A percentile compares a stretch with the other conserved stretches of the same genome.
Conservation (phyloP, 2,113 vertebrate species). For the Thalassarche chlororhynchos region DNA sequence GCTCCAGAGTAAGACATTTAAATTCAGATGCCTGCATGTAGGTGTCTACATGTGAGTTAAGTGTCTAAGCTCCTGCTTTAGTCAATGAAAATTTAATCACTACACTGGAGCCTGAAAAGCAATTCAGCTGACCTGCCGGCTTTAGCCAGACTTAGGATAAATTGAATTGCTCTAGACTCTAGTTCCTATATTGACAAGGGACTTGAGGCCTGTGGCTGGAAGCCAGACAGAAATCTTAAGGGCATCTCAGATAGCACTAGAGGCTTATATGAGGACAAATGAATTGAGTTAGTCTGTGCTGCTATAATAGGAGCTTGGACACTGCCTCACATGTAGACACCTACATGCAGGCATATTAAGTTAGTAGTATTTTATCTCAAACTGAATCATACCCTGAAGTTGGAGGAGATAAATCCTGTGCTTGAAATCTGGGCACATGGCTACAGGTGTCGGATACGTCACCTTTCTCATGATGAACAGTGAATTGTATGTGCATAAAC, state of each 20-base stretch:
- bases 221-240: background rate
- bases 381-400: background rate
- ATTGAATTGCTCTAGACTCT: constrained; percentile 25
- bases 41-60: background rate
- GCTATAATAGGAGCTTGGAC: background rate
- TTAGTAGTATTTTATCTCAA: background rate
- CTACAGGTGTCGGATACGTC: background rate
- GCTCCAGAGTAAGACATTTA: constrained; percentile 18
- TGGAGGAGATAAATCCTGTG: background rate
- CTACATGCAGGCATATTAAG: background rate
- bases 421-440: background rate
- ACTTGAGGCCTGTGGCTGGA: background rate
- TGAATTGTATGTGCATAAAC: background rate
- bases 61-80: background rate
- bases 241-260: background rate
- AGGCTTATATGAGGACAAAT: background rate
- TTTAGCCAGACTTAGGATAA: background rate
- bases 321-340: background rate
- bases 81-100: constrained; percentile 55
- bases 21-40: background rate
- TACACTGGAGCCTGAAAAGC: background rate
- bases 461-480: background rate
- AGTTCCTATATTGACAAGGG: background rate
- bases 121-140: background rate
- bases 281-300: background rate